Percentiles rank a stretch among this genome's conserved stretches.
Evolutionary conservation across 2,113 vertebrate genomes (phyloP).

Genomic region (human (Homo sapiens)): DNA sequence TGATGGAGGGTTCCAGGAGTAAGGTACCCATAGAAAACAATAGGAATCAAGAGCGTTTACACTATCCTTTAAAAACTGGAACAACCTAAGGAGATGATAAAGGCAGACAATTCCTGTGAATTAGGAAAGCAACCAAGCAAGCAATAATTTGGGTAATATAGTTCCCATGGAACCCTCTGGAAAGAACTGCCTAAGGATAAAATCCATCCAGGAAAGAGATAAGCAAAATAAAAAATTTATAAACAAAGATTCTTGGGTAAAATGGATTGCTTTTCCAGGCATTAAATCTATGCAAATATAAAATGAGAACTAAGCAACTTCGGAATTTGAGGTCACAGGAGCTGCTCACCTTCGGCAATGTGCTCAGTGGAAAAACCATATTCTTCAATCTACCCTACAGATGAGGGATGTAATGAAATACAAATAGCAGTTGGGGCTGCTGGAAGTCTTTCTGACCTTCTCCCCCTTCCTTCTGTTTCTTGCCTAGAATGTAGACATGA

Average conservation of each 20-base stretch:
- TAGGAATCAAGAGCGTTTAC: neutral
- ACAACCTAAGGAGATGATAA: neutral
- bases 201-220: neutral
- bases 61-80: neutral
- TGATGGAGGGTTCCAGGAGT: neutral
- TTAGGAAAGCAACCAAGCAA: neutral
- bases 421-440: neutral
- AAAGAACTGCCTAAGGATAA: slow-evolving; percentile 29
- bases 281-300: slow-evolving; percentile 6
- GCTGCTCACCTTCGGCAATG: neutral
- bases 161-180: neutral
- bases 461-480: neutral
- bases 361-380: neutral
- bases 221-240: slow-evolving; percentile 11
- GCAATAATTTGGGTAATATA: neutral
- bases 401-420: neutral
- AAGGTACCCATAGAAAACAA: neutral
- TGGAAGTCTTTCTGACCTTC: neutral
- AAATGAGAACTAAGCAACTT: slow-evolving; percentile 40
- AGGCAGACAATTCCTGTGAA: neutral
- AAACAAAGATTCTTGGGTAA: slow-evolving; percentile 17
- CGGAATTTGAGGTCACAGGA: neutral
- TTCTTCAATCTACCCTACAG: neutral
- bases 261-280: neutral
- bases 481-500: neutral